A percentile compares a stretch with the other conserved stretches of the same genome.
Evolutionary conservation across 1,140 invertebrate species (phyloP).

Genomic region (Lineus longissimus): DNA sequence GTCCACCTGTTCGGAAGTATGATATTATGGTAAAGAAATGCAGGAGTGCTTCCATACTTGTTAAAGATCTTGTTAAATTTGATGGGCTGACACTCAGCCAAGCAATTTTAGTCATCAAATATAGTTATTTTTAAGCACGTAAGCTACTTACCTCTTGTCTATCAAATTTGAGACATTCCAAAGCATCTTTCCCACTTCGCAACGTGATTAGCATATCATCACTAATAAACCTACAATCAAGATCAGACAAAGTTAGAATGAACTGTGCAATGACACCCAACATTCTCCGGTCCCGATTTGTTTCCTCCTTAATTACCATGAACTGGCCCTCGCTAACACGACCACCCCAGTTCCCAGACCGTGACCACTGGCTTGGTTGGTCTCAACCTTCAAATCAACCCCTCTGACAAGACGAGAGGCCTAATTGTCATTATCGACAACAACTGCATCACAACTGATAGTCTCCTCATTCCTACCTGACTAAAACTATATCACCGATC

Average conservation of each 20-base stretch:
- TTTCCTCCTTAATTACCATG: background rate
- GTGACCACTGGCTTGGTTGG: too few species aligned
- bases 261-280: background rate
- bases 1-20: too few species aligned
- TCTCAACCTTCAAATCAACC: background rate
- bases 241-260: background rate
- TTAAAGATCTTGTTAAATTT: too few species aligned
- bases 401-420: too few species aligned
- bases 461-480: conserved; percentile 39
- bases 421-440: too few species aligned
- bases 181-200: conserved; percentile 75
- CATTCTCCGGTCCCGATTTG: background rate
- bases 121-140: too few species aligned
- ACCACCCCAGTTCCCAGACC: too few species aligned
- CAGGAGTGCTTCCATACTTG: too few species aligned
- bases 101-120: conserved; percentile 7
- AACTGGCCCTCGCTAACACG: too few species aligned
- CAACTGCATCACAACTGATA: too few species aligned
- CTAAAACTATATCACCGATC: conserved; percentile 82
- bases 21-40: too few species aligned
- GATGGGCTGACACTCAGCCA: too few species aligned
- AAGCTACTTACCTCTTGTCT: conserved; percentile 44
- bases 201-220: conserved; percentile 86
- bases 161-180: conserved; percentile 67
- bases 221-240: conserved; percentile 71